These are phyloP conservation scores for Scaptomyza reducta DNA, from an alignment of 2,888 invertebrate species.

Conservation along the genomic window DNA sequence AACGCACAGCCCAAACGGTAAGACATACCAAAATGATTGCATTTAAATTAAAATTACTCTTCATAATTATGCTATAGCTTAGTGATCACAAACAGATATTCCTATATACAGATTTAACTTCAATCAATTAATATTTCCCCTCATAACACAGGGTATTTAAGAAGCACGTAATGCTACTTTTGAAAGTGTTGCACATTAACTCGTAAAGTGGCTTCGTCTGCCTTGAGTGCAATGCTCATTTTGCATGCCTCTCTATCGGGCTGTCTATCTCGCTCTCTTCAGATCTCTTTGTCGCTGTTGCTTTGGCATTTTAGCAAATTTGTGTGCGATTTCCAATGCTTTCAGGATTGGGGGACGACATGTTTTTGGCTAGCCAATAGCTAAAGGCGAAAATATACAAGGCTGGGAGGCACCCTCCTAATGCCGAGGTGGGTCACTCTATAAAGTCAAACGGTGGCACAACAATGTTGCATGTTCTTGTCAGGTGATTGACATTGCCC, in stretches of 20 bases:
- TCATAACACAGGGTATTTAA: conserved; percentile 26
- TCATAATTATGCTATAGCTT: too few relatives aligned
- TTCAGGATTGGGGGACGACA: conserved; percentile 13
- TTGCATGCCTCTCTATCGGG: conserved; percentile 14
- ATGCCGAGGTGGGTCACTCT: conserved; percentile 29
- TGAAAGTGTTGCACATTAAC: conserved; percentile 66
- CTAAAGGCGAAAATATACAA: conserved; percentile 41
- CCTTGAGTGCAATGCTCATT: conserved; percentile 19
- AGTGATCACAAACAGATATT: too few relatives aligned
- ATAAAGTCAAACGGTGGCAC: conserved; percentile 52
- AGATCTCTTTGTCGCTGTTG: conserved; percentile 28
- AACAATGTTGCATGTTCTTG: conserved; percentile 56
- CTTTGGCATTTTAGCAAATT: conserved; percentile 62
- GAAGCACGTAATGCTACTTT: conserved; percentile 32
- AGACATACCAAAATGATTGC: too few relatives aligned
- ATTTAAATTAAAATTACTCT: too few relatives aligned
- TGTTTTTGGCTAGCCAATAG: conserved; percentile 17
- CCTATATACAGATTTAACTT: too few relatives aligned
- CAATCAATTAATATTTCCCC: too few relatives aligned
- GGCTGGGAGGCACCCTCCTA: conserved; percentile 30
- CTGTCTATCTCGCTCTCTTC: neutral
- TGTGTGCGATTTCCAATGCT: conserved; percentile 56
- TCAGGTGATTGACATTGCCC: conserved; percentile 44
- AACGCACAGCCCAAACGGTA: neutral
- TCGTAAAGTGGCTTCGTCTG: conserved; percentile 36